Evolutionary conservation across 2,888 invertebrate genomes (phyloP), one percentile per base, ranked within the genome.

Genomic region (Tetragonisca angustula): DNA sequence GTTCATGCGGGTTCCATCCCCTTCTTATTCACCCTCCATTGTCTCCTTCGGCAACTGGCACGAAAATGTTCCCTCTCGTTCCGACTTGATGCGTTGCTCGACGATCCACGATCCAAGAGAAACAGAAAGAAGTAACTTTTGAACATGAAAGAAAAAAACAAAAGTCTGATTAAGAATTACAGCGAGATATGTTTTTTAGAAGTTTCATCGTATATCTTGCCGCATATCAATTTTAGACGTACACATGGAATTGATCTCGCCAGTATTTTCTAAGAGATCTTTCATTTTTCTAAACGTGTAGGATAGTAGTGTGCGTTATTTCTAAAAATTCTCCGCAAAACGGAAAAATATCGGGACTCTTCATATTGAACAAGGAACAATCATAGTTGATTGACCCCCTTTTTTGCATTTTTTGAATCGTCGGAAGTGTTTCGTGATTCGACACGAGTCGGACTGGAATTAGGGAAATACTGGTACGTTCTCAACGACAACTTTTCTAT

Each of bases 151-250:
- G 27, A 54, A 15, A 32, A 54, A 61, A 49, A 24, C 3, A 68
- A 70, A 69, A 74, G 76, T 82, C 62, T 81, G 65, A 87, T 75
- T 43, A 59, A 56, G 49, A 61, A 15, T 65, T 24, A 27, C 3
- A 24, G 24, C 50, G 17, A 67, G 52, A n/a, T 71, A 17, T 61
- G n/a, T 49, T 54, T 49, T 54, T 15, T 62, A 27, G 21, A 19
- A 3, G 15, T 19, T 21, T 43, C 74, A 24, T 19, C 56, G 54
- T 70, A 21, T 49, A 65, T 36, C 24, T 15, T 15, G 1, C 64
- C 43, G 68, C 81, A 81, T 88, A 88, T 87, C 80, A 76, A 64
- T 56, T n/a, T 74, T 76, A 50, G 59, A 2, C 15, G 71, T 72
- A 65, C 36, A 36, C 36, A 9, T 61, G 64, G 52, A 69, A 50